A percentile compares a stretch with the other conserved stretches of the same genome.
Conservation (phyloP, 2,797 vertebrate species). For the Melanogrammus aeglefinus region DNA sequence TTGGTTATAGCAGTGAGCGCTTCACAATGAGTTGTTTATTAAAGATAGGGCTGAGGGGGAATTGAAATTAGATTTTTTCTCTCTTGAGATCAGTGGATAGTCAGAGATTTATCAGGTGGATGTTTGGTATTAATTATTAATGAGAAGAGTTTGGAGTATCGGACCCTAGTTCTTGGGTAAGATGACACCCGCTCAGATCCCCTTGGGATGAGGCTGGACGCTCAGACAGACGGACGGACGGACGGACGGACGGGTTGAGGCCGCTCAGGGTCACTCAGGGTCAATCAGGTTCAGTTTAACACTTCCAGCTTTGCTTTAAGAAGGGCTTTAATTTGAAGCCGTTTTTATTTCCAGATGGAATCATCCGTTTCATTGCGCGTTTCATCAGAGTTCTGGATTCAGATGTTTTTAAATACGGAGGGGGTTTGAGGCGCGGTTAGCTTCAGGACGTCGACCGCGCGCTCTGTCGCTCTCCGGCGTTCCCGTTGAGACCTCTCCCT, state of each 20-base stretch:
- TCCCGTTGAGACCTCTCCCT: constrained; percentile 62
- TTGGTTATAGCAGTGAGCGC: neutral
- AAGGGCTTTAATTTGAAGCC: neutral
- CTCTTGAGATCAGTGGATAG: neutral
- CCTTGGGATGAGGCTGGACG: neutral
- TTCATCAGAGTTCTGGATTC: too few species aligned
- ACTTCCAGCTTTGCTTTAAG: neutral
- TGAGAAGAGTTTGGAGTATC: neutral
- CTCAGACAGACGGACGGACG: neutral
- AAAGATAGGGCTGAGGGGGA: neutral
- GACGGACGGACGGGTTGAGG: neutral
- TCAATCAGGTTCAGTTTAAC: neutral
- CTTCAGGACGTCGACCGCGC: too few species aligned
- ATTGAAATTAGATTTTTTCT: neutral
- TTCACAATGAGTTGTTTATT: neutral
- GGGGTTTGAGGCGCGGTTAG: too few species aligned
- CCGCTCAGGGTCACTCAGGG: neutral
- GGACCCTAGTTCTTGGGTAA: neutral
- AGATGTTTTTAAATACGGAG: too few species aligned
- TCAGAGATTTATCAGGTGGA: neutral
- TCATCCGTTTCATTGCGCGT: too few species aligned
- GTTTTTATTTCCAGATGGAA: neutral
- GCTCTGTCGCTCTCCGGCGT: too few species aligned
- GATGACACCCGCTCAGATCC: neutral
- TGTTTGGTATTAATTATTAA: neutral